Percentiles rank a stretch among this genome's conserved stretches.
phyloP scores from a whole-genome alignment of 2,888 invertebrate genomes.

The Melipona bicolor region DNA sequence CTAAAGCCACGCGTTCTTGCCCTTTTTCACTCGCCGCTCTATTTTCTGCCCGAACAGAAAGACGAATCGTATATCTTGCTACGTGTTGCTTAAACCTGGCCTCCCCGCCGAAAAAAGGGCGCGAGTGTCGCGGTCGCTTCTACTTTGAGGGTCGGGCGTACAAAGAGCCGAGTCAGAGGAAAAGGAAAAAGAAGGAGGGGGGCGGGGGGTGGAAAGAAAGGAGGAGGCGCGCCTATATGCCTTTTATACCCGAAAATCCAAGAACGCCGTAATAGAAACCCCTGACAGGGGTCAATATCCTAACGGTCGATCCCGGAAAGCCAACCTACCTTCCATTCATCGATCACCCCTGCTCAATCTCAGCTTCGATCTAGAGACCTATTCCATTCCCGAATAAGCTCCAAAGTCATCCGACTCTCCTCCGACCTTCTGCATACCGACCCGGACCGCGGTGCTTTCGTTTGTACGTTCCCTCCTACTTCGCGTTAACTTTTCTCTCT shows the following conservation, averaged over 20 bases:
- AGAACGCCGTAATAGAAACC: conserved; percentile 77
- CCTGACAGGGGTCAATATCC: conserved; percentile 79
- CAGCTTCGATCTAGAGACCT: conserved; percentile 62
- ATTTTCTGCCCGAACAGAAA: not conserved
- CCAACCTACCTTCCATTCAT: conserved; percentile 71
- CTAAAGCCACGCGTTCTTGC: not conserved
- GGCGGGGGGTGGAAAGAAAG: not conserved
- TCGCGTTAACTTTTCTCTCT: not conserved
- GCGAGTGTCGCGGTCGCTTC: conserved; percentile 49
- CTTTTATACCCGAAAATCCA: conserved; percentile 61
- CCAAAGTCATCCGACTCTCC: conserved; percentile 49
- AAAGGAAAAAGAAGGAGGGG: conserved; percentile 4
- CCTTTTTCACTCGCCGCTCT: not conserved
- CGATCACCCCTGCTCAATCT: conserved; percentile 70
- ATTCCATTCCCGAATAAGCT: conserved; percentile 69
- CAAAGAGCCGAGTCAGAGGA: conserved; percentile 1
- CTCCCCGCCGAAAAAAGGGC: not conserved
- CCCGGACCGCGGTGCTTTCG: not conserved
- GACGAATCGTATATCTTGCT: not conserved
- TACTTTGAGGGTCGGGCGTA: conserved; percentile 11
- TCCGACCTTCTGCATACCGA: conserved; percentile 56
- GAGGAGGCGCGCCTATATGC: conserved; percentile 49
- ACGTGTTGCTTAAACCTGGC: not conserved
- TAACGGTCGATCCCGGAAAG: conserved; percentile 74
- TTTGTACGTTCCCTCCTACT: not conserved